Evolutionary conservation across 2,888 invertebrate species (phyloP), one percentile per base, ranked within the genome.

Genomic region (Phengaris arion): DNA sequence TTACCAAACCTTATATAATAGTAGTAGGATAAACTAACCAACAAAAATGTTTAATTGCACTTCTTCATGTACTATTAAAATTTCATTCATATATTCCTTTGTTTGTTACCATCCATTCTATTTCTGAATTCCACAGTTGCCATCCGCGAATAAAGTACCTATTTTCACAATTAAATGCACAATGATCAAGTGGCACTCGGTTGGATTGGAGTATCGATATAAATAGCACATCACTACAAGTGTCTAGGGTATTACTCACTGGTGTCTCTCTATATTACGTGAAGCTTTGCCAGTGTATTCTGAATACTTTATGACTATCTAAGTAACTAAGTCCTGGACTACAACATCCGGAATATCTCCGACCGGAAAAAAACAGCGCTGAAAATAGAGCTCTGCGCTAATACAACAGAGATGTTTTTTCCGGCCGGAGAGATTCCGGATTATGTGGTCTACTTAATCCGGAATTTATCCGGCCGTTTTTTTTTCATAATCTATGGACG

Each of bases 161-260:
- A 64, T 64, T 64, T 64, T 64, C 64, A 64, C 64, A 64, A 64
- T 64, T 64, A 64, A 64, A 64, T 64, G 64, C 35, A 2, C 64
- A 64, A 64, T 64, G 64, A 64, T 64, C 64, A 45, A 64, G 64
- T 64, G 64, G 48, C 48, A 69, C 69, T 69, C 48, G 48, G 48
- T 8, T 48, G 48, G 59, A 59, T 12, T 59, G 59, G 15, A 48
- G 69, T 5, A 48, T 48, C 69, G 46, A 69, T 69, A 69, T 48
- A 48, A 48, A 69, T 69, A 64, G 64, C 64, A 69, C 69, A 69
- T 13, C 69, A 69, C 69, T 69, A 69, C 69, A 69, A 69, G 69
- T 69, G 69, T 64, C 64, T 64, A 35, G 64, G 64, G 64, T 64
- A 12, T 64, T 10, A 35, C 35, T 64, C n/a, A 55, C 55, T 64